phyloP scores from a whole-genome alignment of 2,113 vertebrate genomes.

The Dasyurus viverrinus region DNA sequence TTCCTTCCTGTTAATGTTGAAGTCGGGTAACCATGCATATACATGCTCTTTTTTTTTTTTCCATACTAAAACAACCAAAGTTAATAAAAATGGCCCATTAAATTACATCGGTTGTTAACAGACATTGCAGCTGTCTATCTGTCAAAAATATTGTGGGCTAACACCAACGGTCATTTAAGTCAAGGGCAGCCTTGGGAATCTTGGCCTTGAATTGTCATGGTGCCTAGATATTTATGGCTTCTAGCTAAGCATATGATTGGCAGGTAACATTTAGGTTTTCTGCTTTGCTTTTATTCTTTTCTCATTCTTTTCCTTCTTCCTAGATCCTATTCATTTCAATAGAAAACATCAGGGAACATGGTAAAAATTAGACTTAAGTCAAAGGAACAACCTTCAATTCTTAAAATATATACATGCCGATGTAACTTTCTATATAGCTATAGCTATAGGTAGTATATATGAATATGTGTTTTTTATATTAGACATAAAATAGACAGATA shows the following conservation, averaged over 20 bases:
- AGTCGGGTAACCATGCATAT: constrained; percentile 84
- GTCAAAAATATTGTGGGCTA: constrained; percentile 64
- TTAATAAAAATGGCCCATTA: constrained; percentile 55
- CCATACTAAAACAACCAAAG: constrained; percentile 63
- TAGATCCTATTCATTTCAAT: background rate
- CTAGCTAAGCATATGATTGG: background rate
- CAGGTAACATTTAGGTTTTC: background rate
- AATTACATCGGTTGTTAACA: constrained; percentile 81
- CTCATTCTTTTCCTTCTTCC: background rate
- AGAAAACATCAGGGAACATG: background rate
- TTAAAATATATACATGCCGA: background rate
- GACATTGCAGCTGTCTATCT: constrained; percentile 76
- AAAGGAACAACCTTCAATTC: background rate
- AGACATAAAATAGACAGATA: too few relatives aligned
- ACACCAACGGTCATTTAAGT: constrained; percentile 59
- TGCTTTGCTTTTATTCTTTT: background rate
- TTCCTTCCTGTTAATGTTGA: constrained; percentile 80
- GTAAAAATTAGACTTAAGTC: background rate
- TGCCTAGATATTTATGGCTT: background rate
- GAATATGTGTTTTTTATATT: too few relatives aligned
- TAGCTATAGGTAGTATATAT: background rate
- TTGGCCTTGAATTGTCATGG: background rate
- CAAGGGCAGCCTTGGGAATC: constrained; percentile 25
- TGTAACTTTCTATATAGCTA: background rate
- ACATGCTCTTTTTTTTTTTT: constrained; percentile 66